Percentiles rank a stretch among this genome's conserved stretches.
phyloP scores from a whole-genome alignment of 2,113 vertebrate species.

The Mustelus asterias region DNA sequence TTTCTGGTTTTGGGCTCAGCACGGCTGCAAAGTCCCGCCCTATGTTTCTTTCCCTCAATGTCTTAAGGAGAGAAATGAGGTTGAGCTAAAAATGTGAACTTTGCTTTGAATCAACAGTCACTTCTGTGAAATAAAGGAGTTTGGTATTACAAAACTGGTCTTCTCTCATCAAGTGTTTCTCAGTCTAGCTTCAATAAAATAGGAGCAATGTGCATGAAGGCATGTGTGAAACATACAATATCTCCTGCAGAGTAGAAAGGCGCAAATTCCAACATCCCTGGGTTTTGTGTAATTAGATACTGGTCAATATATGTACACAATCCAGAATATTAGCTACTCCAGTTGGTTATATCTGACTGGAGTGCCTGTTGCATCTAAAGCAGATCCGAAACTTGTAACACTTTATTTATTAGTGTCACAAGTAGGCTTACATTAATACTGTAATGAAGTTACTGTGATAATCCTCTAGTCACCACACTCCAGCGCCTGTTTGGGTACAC shows the following conservation, averaged over 20 bases:
- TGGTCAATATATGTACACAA: neutral
- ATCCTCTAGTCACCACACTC: too few relatives aligned
- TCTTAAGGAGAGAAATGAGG: neutral
- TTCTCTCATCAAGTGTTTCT: neutral
- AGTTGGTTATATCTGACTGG: neutral
- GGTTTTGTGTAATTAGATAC: neutral
- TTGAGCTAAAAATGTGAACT: neutral
- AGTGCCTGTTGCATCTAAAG: neutral
- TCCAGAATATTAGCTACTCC: neutral
- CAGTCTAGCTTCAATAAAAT: neutral
- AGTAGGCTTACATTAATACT: too few relatives aligned
- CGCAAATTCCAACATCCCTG: too few relatives aligned
- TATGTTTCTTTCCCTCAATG: too few relatives aligned
- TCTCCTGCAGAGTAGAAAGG: neutral
- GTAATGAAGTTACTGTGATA: too few relatives aligned
- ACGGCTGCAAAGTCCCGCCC: too few relatives aligned
- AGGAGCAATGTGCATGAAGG: too few relatives aligned
- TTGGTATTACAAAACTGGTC: neutral
- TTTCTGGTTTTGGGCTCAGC: too few relatives aligned
- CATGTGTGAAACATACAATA: neutral
- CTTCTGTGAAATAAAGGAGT: neutral
- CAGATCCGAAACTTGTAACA: neutral
- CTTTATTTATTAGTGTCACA: too few relatives aligned
- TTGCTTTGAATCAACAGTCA: neutral
- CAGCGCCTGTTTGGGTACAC: too few relatives aligned